Conservation (phyloP, 1,140 invertebrate genomes). For the Drosophila varians region DNA sequence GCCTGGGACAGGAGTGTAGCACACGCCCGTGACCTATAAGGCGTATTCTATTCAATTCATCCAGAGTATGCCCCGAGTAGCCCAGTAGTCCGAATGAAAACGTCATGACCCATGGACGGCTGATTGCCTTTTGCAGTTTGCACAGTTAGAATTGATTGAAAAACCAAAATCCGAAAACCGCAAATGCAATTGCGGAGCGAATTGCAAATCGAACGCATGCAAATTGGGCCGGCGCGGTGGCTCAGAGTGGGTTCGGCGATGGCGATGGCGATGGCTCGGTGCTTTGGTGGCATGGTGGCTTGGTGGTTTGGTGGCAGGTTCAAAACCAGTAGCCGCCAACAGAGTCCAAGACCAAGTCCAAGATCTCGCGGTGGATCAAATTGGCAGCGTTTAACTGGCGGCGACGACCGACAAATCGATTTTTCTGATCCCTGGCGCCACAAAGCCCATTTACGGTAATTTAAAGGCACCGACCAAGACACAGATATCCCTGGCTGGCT, state of each 20-base stretch:
- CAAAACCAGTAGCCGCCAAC: conserved; percentile 55
- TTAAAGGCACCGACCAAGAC: conserved; percentile 52
- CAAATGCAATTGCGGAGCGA: conserved; percentile 76
- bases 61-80: conserved; percentile 5
- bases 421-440: conserved; percentile 71
- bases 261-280: no score
- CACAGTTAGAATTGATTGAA: conserved; percentile 80
- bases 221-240: conserved; percentile 60
- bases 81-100: background rate
- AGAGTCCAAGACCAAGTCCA: background rate
- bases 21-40: no score
- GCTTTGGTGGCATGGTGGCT: background rate
- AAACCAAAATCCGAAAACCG: conserved; percentile 63
- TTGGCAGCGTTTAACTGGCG: conserved; percentile 77
- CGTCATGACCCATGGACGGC: background rate
- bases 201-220: conserved; percentile 78
- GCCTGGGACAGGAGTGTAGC: no score
- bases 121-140: conserved; percentile 57
- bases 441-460: conserved; percentile 71
- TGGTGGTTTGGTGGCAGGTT: conserved; percentile 28
- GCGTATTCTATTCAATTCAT: no score
- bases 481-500: conserved; percentile 1
- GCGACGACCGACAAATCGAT: conserved; percentile 76
- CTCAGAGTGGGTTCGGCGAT: background rate
- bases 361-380: conserved; percentile 33